phyloP scores from a whole-genome alignment of 2,113 vertebrate species.

The Dascyllus trimaculatus region DNA sequence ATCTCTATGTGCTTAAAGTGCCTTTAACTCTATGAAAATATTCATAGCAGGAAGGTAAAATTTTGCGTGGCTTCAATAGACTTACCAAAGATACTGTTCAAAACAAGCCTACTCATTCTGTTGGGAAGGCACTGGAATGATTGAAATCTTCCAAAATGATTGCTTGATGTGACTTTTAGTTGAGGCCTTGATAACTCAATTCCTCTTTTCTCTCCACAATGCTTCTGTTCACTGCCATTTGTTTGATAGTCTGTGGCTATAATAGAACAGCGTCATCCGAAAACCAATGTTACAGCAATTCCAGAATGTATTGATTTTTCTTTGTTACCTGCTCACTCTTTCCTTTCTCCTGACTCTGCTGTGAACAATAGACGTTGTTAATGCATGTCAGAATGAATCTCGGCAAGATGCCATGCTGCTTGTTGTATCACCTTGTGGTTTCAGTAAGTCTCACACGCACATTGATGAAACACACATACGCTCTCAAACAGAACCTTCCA shows the following conservation, averaged over 20 bases:
- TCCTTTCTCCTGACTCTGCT: background rate
- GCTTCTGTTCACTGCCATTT: background rate
- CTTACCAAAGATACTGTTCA: no score
- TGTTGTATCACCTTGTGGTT: background rate
- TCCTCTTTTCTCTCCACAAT: background rate
- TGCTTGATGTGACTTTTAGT: no score
- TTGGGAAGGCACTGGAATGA: no score
- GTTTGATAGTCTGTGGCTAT: background rate
- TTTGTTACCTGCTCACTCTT: background rate
- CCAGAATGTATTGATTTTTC: background rate
- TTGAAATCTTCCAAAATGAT: no score
- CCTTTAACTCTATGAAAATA: no score
- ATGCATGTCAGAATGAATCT: background rate
- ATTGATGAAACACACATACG: background rate
- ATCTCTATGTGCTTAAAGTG: no score
- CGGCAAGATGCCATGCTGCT: background rate
- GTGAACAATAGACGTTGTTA: no score
- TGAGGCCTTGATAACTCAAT: no score
- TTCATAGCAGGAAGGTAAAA: no score
- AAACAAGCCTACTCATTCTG: no score
- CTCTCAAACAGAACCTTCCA: background rate
- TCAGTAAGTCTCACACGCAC: background rate
- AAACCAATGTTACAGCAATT: background rate
- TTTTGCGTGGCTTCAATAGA: no score
- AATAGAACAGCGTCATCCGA: background rate